Conservation (phyloP, 2,888 invertebrate genomes). For the Epinotia demarniana region DNA sequence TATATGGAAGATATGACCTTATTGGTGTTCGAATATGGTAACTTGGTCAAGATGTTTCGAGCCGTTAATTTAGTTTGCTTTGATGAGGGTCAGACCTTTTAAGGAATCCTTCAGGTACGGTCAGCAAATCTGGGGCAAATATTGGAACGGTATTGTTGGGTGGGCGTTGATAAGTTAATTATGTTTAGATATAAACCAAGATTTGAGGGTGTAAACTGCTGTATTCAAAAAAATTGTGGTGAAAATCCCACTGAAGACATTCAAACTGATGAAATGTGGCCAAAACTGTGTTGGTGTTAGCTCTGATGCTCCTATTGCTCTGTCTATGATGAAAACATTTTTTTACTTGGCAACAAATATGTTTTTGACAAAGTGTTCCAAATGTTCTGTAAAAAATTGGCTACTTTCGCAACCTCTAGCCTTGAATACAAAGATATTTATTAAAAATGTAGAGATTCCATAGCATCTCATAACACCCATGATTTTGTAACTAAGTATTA, state of each 20-base stretch:
- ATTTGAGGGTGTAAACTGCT: not conserved
- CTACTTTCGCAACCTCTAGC: too few relatives aligned
- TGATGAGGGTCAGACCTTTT: slow-evolving; percentile 79
- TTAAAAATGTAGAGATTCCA: too few relatives aligned
- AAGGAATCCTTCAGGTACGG: slow-evolving; percentile 73
- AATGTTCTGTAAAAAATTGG: too few relatives aligned
- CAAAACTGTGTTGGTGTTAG: not conserved
- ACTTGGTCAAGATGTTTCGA: slow-evolving; percentile 82
- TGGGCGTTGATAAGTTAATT: slow-evolving; percentile 49
- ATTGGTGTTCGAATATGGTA: slow-evolving; percentile 67
- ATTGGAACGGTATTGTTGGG: slow-evolving; percentile 65
- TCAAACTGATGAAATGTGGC: not conserved
- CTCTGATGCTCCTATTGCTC: too few relatives aligned
- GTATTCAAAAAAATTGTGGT: not conserved
- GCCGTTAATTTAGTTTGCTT: slow-evolving; percentile 82
- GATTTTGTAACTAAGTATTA: too few relatives aligned
- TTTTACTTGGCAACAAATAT: too few relatives aligned
- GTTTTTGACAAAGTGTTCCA: too few relatives aligned
- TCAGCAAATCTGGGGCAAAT: slow-evolving; percentile 68
- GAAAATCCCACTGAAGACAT: not conserved
- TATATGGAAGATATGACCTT: slow-evolving; percentile 8
- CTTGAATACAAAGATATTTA: too few relatives aligned
- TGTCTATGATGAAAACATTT: too few relatives aligned
- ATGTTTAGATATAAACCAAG: slow-evolving; percentile 16
- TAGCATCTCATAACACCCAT: too few relatives aligned